A percentile compares a stretch with the other conserved stretches of the same genome.
phyloP scores from a whole-genome alignment of 2,888 invertebrate species.

The Mesoligia furuncula region DNA sequence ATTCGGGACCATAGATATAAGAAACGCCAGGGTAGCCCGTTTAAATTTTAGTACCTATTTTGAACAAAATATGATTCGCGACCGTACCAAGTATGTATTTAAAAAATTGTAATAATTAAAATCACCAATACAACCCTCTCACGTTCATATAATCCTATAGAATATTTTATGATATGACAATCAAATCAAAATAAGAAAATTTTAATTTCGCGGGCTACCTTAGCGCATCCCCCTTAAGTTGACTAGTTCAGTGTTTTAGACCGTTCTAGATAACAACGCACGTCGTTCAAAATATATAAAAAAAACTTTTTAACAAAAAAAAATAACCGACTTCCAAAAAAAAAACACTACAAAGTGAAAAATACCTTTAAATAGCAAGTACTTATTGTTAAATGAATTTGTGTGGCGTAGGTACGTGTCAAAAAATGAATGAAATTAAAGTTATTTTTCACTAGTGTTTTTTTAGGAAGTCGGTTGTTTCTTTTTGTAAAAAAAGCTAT shows the following conservation, averaged over 20 bases:
- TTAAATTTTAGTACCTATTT: neutral
- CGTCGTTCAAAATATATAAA: neutral
- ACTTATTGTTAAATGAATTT: no score
- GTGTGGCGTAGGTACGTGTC: no score
- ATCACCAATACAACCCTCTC: no score
- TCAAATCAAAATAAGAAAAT: no score
- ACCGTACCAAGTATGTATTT: neutral
- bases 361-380: no score
- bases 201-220: neutral
- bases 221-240: neutral
- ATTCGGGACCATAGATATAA: neutral
- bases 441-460: no score
- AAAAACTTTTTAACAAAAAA: no score
- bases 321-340: no score
- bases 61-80: neutral
- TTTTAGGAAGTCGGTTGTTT: no score
- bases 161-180: neutral
- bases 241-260: neutral
- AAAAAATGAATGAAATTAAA: no score
- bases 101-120: neutral
- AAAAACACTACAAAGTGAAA: no score
- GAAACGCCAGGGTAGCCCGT: neutral
- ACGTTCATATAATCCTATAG: neutral
- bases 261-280: neutral
- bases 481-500: no score